A percentile compares a stretch with the other conserved stretches of the same genome.
phyloP scores from a whole-genome alignment of 2,797 vertebrate species.

The Sebastiscus tertius region DNA sequence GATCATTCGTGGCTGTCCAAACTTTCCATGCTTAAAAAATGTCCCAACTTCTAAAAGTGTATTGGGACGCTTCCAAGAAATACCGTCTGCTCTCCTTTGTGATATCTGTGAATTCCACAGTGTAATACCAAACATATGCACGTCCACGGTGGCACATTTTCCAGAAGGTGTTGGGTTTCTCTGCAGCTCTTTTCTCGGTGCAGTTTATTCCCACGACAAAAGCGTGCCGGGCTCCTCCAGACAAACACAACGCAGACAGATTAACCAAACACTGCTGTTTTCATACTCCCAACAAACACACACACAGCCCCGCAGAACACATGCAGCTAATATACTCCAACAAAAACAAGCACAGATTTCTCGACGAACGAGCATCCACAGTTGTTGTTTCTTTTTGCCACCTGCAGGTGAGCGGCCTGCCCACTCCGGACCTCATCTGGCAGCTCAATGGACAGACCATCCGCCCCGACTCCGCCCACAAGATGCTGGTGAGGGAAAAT shows the following conservation, averaged over 20 bases:
- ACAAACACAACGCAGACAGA: conserved; percentile 48
- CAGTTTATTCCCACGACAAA: conserved; percentile 61
- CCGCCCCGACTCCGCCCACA: conserved; percentile 92
- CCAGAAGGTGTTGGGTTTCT: conserved; percentile 57
- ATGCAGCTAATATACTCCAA: conserved; percentile 28
- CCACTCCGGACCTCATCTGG: conserved; percentile 96
- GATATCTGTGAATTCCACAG: conserved; percentile 14
- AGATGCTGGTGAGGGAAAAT: conserved; percentile 97
- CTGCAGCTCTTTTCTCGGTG: conserved; percentile 23
- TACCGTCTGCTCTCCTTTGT: background rate
- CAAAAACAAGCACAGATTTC: background rate
- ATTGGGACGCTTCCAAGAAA: conserved; percentile 19
- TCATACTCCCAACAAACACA: conserved; percentile 29
- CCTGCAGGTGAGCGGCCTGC: conserved; percentile 93
- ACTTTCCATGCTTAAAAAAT: conserved; percentile 70
- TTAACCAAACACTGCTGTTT: conserved; percentile 48
- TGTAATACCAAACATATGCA: background rate
- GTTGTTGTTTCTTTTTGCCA: background rate
- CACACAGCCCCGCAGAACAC: background rate
- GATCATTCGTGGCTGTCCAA: conserved; percentile 53
- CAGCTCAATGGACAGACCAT: conserved; percentile 93
- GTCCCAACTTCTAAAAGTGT: conserved; percentile 44
- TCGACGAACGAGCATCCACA: background rate
- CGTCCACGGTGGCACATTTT: conserved; percentile 11
- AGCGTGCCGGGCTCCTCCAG: conserved; percentile 13